Percentiles rank a stretch among this genome's conserved stretches.
phyloP scores from a whole-genome alignment of 2,888 invertebrate genomes.

The Sisyra terminalis region DNA sequence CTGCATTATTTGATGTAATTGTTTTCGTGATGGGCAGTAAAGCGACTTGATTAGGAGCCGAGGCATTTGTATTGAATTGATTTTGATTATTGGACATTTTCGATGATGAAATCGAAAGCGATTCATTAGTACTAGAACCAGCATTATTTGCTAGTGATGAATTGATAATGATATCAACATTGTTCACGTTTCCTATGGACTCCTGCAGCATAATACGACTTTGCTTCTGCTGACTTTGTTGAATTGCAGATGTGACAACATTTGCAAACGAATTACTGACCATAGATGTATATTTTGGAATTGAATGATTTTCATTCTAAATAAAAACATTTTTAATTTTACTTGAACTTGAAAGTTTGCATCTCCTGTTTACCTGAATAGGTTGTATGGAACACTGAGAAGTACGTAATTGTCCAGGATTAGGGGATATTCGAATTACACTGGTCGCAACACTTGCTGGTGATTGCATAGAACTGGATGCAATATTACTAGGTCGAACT shows the following conservation, averaged over 20 bases:
- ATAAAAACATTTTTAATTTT: no score
- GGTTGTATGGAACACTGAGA: conserved; percentile 14
- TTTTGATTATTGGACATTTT: conserved; percentile 8
- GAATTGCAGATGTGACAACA: conserved; percentile 7
- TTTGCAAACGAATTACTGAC: conserved; percentile 6
- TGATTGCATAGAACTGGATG: conserved; percentile 15
- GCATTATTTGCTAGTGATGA: conserved; percentile 26
- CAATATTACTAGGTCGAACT: conserved; percentile 41
- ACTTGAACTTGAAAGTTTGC: no score
- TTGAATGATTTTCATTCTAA: conserved; percentile 5
- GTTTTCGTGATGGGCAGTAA: conserved; percentile 10
- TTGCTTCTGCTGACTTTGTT: conserved; percentile 5
- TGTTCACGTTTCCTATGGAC: conserved; percentile 25
- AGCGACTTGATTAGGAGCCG: conserved; percentile 8
- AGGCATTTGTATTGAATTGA: conserved; percentile 3
- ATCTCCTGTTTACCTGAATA: background rate
- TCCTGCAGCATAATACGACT: conserved; percentile 27
- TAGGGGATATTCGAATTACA: conserved; percentile 72
- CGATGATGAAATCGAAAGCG: conserved; percentile 6
- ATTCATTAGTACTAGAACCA: conserved; percentile 8
- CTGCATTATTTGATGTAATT: conserved; percentile 8
- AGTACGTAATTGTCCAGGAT: conserved; percentile 27
- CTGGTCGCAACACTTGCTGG: conserved; percentile 47
- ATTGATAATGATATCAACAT: conserved; percentile 21
- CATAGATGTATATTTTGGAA: background rate